phyloP scores from a whole-genome alignment of 2,888 invertebrate species.

The Choristoneura rosaceana region DNA sequence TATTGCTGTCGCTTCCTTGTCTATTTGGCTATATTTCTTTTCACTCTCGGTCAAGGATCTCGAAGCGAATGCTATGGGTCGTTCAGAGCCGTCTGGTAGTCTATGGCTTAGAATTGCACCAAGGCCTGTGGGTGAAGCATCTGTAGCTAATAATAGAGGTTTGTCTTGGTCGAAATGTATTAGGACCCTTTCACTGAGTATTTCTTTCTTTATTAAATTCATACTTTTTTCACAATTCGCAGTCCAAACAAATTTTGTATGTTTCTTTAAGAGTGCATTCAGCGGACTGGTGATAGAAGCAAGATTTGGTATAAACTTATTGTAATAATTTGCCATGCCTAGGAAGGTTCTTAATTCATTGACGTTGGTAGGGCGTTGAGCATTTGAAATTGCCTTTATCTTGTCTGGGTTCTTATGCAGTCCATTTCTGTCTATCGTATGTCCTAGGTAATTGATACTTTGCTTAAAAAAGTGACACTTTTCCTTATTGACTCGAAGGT shows the following conservation, averaged over 20 bases:
- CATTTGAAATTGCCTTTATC: not conserved
- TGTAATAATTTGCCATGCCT: not conserved
- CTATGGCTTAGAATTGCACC: conserved; percentile 15
- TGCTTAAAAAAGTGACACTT: not conserved
- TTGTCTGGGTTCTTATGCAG: conserved; percentile 7
- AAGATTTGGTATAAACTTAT: not conserved
- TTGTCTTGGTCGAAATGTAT: conserved; percentile 19
- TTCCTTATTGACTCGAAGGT: not conserved
- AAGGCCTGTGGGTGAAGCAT: conserved; percentile 24
- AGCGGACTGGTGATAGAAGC: not conserved
- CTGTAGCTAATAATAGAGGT: conserved; percentile 19
- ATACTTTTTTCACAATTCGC: not conserved
- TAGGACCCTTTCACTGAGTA: conserved; percentile 6
- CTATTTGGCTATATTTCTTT: conserved; percentile 57
- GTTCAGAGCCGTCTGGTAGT: conserved; percentile 20
- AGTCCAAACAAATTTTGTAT: not conserved
- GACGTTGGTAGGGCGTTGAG: not conserved
- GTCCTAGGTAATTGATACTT: not conserved
- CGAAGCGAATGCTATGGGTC: conserved; percentile 27
- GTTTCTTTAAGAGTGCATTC: not conserved
- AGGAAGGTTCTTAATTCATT: not conserved
- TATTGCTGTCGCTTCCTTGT: conserved; percentile 60
- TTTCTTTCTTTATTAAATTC: conserved; percentile 3
- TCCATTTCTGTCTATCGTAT: not conserved
- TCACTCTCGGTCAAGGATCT: conserved; percentile 53